Percentiles rank a stretch among this genome's conserved stretches.
These are phyloP conservation scores for Chloroceryle aenea DNA, from an alignment of 2,113 vertebrate species.

Conservation along the genomic window DNA sequence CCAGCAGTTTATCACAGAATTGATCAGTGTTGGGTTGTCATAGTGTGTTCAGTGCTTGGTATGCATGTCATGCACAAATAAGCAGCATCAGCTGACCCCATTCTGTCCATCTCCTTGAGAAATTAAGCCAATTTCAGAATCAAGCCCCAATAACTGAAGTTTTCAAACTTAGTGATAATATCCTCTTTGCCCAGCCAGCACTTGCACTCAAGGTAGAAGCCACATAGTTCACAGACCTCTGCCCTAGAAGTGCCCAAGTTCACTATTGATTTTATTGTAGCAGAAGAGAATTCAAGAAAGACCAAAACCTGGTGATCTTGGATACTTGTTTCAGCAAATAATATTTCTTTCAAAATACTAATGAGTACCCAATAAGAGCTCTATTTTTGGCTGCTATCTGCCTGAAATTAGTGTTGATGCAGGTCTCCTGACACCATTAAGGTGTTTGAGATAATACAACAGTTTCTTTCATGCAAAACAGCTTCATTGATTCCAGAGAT, in stretches of 20 bases:
- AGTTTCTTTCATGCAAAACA: conserved; percentile 65
- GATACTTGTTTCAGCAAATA: not conserved
- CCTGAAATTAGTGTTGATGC: not conserved
- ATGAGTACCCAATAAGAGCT: not conserved
- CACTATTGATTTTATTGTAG: not conserved
- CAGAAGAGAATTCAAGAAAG: not conserved
- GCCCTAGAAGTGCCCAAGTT: not conserved
- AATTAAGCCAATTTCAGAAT: not conserved
- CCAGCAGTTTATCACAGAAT: not conserved
- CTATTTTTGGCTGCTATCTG: not conserved
- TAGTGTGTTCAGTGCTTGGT: not conserved
- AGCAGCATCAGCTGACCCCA: not conserved
- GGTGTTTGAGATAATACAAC: conserved; percentile 54
- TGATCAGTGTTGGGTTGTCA: not conserved
- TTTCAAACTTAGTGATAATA: not conserved
- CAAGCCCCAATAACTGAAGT: not conserved
- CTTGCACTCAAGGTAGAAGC: not conserved
- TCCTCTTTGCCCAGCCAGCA: not conserved
- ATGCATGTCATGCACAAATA: not conserved
- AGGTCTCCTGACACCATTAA: not conserved
- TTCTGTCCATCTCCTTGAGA: not conserved
- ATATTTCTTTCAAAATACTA: not conserved
- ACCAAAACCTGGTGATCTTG: not conserved
- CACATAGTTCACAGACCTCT: not conserved
- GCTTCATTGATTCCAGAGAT: conserved; percentile 66